Evolutionary conservation across 2,113 vertebrate species (phyloP).

Genomic region (Dendropsophus ebraccatus): DNA sequence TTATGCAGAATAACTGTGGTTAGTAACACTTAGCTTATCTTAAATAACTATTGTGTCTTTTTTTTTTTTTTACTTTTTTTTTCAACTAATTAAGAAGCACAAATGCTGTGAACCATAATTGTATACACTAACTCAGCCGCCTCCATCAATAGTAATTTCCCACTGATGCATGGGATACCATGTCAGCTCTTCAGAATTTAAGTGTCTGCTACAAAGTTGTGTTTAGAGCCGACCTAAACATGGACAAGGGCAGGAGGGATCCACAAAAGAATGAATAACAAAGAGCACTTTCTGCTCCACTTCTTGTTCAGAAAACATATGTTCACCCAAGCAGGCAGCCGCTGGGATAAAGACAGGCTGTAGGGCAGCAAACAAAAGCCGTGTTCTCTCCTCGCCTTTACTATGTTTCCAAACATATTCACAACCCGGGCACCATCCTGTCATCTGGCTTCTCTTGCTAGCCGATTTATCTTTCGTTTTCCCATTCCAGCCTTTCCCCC

Average conservation of each 20-base stretch:
- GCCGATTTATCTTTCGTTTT: conserved; percentile 81
- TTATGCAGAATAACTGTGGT: not conserved
- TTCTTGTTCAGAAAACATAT: conserved; percentile 92
- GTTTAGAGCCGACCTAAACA: conserved; percentile 70
- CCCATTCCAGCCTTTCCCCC: conserved; percentile 81
- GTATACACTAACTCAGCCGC: conserved; percentile 59
- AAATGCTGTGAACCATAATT: conserved; percentile 35
- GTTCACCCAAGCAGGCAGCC: conserved; percentile 85
- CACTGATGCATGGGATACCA: conserved; percentile 64
- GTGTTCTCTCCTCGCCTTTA: conserved; percentile 76
- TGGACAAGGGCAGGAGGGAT: conserved; percentile 67
- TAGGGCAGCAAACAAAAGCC: conserved; percentile 81
- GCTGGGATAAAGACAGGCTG: conserved; percentile 83
- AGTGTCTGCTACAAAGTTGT: conserved; percentile 65
- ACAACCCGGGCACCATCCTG: conserved; percentile 82
- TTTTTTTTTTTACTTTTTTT: not conserved
- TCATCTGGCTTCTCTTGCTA: conserved; percentile 82
- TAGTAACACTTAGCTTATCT: not conserved
- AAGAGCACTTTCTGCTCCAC: conserved; percentile 89
- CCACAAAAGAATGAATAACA: conserved; percentile 84
- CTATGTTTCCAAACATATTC: conserved; percentile 88
- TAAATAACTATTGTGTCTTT: conserved; percentile 17
- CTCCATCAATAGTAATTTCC: conserved; percentile 62
- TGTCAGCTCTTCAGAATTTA: conserved; percentile 66
- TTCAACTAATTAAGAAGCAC: conserved; percentile 5